Evolutionary conservation across 2,113 vertebrate genomes (phyloP), one percentile per base, ranked within the genome.

Genomic region (Ascaphus truei): DNA sequence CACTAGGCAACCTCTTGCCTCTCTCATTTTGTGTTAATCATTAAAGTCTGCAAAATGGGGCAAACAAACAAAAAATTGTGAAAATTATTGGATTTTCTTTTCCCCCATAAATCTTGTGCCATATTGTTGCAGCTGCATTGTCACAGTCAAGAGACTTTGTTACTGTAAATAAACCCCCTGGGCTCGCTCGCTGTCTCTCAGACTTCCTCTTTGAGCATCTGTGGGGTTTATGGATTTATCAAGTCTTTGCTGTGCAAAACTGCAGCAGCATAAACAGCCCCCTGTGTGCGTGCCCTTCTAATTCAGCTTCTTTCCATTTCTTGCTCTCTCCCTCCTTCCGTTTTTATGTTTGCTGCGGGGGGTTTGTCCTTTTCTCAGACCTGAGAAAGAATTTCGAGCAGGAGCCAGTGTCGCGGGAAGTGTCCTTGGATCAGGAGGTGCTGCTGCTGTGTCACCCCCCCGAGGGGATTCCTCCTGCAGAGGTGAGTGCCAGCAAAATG

Each of bases 311-410:
- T 30, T 41, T 30, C 43, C 16, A 29, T 34, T 37, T 20, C 23
- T 16, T 37, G 11, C 34, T 43, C 7, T 22, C n/a, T 43, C n/a
- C n/a, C n/a, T n/a, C n/a, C 23, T 20, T 30, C 37, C 22, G 3
- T 12, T 65, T 3, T 25, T 20, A 48, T 25, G 20, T 12, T 29
- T 15, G 9, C n/a, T 23, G 11, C n/a, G 13, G 36, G 22, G 26
- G 26, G 7, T 3, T 7, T 4, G 25, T 62, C 34, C 27, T 2
- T 30, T 75, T 73, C 76, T 20, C 80, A 99, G 97, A 99, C 88
- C 87, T 99, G 80, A 93, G 97, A 77, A 98, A 99, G 88, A 98
- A 98, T 83, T 98, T 98, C 1, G 96, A 98, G 79, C 93, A 96
- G 87, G 96, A 99, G 80, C 97, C 97, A 0, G 77, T 87, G 51